Percentiles rank a stretch among this genome's conserved stretches.
Evolutionary conservation across 2,113 vertebrate genomes (phyloP).

Genomic region (Amazona guildingii): DNA sequence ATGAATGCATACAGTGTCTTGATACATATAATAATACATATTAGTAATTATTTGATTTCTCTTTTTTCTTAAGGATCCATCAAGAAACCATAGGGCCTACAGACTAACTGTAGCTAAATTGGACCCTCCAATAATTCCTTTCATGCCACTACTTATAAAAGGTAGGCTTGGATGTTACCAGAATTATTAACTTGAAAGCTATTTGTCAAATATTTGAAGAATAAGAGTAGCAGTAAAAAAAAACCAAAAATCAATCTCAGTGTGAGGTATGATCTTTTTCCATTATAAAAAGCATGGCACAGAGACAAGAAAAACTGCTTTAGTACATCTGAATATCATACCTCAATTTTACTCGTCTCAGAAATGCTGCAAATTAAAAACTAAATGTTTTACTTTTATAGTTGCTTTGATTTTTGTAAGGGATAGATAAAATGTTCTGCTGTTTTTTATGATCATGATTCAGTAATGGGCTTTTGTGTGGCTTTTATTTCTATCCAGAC

Average conservation of each 20-base stretch:
- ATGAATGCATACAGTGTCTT: background rate
- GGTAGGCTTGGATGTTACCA: conserved; percentile 76
- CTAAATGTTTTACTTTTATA: conserved; percentile 39
- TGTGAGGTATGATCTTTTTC: background rate
- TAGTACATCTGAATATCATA: conserved; percentile 13
- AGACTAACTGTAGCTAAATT: conserved; percentile 91
- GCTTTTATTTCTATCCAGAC: conserved; percentile 80
- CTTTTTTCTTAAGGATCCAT: conserved; percentile 86
- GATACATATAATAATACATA: background rate
- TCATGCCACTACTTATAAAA: conserved; percentile 99
- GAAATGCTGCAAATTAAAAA: conserved; percentile 63
- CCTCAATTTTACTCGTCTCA: conserved; percentile 63
- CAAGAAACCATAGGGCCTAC: conserved; percentile 95
- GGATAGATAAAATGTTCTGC: conserved; percentile 22
- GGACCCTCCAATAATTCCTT: conserved; percentile 95
- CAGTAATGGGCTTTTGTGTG: conserved; percentile 48
- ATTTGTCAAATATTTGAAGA: conserved; percentile 33
- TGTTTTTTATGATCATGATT: conserved; percentile 50
- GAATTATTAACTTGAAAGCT: conserved; percentile 42
- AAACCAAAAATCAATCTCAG: background rate
- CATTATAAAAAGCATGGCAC: background rate
- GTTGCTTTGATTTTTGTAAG: conserved; percentile 60
- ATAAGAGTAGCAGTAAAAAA: background rate
- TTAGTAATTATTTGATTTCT: conserved; percentile 32
- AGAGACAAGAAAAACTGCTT: background rate